These are phyloP conservation scores for Sturnira hondurensis DNA, from an alignment of 2,113 vertebrate genomes.

Conservation along the genomic window DNA sequence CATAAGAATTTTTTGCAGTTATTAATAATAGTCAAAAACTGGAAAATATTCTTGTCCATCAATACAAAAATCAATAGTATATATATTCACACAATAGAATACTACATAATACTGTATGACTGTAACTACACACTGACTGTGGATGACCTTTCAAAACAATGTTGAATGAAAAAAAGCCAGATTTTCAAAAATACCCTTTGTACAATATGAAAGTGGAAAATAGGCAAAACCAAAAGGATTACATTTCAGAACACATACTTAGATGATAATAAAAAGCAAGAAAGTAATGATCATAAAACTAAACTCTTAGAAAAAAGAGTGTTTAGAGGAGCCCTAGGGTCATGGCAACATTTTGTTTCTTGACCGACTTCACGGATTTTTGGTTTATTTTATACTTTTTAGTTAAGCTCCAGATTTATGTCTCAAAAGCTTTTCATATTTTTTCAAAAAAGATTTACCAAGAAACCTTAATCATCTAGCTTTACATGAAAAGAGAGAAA, in stretches of 20 bases:
- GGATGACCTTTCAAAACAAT: background rate
- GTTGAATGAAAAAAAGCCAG: background rate
- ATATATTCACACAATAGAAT: background rate
- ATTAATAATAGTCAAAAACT: background rate
- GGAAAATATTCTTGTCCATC: background rate
- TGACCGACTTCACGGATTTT: background rate
- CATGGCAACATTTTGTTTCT: background rate
- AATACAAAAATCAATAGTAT: background rate
- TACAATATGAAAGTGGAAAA: background rate
- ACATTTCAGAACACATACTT: background rate
- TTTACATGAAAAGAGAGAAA: background rate
- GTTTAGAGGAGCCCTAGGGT: background rate
- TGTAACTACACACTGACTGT: background rate
- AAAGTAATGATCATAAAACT: background rate
- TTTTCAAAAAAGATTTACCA: background rate
- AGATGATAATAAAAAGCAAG: background rate
- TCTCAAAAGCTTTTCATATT: background rate
- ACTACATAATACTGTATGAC: background rate
- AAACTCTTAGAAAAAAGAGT: background rate
- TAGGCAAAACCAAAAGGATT: background rate
- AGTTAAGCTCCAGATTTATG: background rate
- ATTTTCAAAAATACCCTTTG: background rate
- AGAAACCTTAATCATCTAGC: background rate
- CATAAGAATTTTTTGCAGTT: background rate
- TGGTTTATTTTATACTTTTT: background rate